Conservation (phyloP, 2,888 invertebrate genomes). For the Melinaea menophilus region DNA sequence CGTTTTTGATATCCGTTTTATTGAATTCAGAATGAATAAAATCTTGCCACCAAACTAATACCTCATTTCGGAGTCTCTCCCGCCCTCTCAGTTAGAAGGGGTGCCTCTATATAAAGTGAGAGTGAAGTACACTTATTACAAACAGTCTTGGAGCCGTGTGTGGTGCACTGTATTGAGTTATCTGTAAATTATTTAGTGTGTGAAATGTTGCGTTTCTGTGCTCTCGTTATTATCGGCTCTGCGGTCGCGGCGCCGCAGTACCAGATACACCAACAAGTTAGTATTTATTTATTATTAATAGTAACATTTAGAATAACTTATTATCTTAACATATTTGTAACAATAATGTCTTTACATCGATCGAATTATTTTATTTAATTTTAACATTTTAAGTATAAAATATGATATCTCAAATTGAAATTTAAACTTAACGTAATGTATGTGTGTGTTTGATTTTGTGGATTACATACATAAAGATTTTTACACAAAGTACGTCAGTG, state of each 20-base stretch:
- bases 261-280: slow-evolving; percentile 61
- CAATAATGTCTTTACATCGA: no score
- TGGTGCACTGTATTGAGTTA: slow-evolving; percentile 43
- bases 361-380: no score
- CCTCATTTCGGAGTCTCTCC: slow-evolving; percentile 38
- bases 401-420: no score
- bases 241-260: slow-evolving; percentile 59
- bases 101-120: slow-evolving; percentile 72
- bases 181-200: slow-evolving; percentile 44
- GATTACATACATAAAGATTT: no score
- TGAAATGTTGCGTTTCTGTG: slow-evolving; percentile 67
- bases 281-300: slow-evolving; percentile 32
- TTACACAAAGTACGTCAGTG: no score
- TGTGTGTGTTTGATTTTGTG: no score
- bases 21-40: no score
- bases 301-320: neutral
- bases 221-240: slow-evolving; percentile 63
- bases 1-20: no score
- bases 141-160: slow-evolving; percentile 62
- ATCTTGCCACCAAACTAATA: slow-evolving; percentile 14
- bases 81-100: slow-evolving; percentile 63
- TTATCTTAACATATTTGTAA: no score
- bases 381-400: no score
- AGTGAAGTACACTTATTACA: slow-evolving; percentile 57
- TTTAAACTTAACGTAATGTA: no score